Percentiles rank a stretch among this genome's conserved stretches.
phyloP scores from a whole-genome alignment of 2,888 invertebrate species.

The Athetis lepigone region DNA sequence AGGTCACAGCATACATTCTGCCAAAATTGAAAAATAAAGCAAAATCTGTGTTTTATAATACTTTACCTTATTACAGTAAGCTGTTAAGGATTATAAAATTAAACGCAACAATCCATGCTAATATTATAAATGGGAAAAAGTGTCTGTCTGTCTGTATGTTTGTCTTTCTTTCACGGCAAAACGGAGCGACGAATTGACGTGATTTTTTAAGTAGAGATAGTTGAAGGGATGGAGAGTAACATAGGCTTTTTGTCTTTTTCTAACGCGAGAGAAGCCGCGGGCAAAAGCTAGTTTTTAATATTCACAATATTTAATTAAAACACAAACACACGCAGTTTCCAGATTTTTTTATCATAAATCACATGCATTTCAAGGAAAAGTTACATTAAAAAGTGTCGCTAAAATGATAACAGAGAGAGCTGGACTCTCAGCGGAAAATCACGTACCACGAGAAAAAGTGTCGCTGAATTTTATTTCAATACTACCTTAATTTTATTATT shows the following conservation, averaged over 20 bases:
- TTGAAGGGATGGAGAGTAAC: too few relatives aligned
- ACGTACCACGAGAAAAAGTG: conserved; percentile 46
- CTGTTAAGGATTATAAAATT: background rate
- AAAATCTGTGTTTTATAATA: conserved; percentile 8
- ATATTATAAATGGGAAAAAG: too few relatives aligned
- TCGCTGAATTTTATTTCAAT: conserved; percentile 35
- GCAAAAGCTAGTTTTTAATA: too few relatives aligned
- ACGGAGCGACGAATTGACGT: too few relatives aligned
- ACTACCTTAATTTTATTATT: conserved; percentile 44
- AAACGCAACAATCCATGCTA: too few relatives aligned
- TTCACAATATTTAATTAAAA: background rate
- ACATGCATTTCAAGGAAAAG: conserved; percentile 7
- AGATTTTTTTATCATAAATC: conserved; percentile 33
- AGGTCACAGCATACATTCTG: conserved; percentile 36
- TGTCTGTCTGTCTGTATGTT: too few relatives aligned
- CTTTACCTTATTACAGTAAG: background rate
- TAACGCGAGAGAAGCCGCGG: too few relatives aligned
- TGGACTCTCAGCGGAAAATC: conserved; percentile 24
- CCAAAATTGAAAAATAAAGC: conserved; percentile 34
- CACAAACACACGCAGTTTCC: too few relatives aligned
- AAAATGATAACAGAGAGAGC: conserved; percentile 47
- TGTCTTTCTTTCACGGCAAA: too few relatives aligned
- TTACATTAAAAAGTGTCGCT: conserved; percentile 7
- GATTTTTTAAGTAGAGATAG: too few relatives aligned
- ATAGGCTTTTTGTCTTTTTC: too few relatives aligned